Base-by-base conservation (phyloP, 2,888 invertebrate species). In the Pocota personata region DNA sequence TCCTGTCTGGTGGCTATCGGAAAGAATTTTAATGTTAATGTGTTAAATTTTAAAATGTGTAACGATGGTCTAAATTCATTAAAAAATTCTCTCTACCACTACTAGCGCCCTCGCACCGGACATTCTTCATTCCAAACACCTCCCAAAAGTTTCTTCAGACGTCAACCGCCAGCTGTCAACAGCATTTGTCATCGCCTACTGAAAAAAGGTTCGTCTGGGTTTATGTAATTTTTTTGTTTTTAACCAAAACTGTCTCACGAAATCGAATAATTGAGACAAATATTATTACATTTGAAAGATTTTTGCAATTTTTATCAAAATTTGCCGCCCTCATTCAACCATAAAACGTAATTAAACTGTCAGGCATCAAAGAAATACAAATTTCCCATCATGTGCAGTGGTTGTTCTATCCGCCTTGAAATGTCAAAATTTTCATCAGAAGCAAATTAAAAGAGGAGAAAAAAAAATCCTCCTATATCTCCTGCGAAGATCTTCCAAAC, bases 401-500 rank as follows among this genome's bases (percentile, higher is more conserved):
- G 87, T 87, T 87, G 77, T 75, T 66, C 67, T 35, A 12, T 55
- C 32, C 21, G n/a, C 7, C 48, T 69, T 64, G 66, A 86, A 82
- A 86, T 72, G 86, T 86, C 86, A 86, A 72, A 58, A 14, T 60
- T 55, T 82, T 75, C 57, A 43, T 37, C 40, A 57, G 55, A 71
- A 66, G 16, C 35, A 32, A 37, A 50, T 30, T 43, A 27, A 40
- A 57, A 71, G 76, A 79, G 72, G 71, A 75, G 64, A 32, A 19
- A 24, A 24, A 24, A 24, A 24, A 4, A 24, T 24, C 24, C 16
- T 40, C 37, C 8, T 14, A 19, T 72, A 82, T 87, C 88, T 88
- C 88, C 88, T 88, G 87, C 88, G 87, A 88, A 87, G 88, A 88
- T 83, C 24, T 77, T 83, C 60, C 80, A 83, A 87, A 84, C 78